Evolutionary conservation across 2,113 vertebrate species (phyloP).

Genomic region (Oreochromis niloticus): DNA sequence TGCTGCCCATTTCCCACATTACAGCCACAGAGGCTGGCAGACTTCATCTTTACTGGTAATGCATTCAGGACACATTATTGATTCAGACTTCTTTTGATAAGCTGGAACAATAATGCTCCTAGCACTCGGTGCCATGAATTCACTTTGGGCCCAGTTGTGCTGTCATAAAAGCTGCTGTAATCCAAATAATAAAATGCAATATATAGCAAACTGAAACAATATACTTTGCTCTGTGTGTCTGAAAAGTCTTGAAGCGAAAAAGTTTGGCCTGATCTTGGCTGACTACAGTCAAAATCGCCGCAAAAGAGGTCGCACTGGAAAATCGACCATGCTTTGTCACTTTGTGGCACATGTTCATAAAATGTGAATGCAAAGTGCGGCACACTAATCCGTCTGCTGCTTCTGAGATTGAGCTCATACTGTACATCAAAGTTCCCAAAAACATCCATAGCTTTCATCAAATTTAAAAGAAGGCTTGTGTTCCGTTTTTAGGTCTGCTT

Average conservation of each 20-base stretch:
- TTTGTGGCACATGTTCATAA: conserved; percentile 5
- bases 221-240: not conserved
- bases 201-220: not conserved
- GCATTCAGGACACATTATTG: conserved; percentile 15
- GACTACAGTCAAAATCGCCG: not conserved
- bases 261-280: not conserved
- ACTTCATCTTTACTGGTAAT: not conserved
- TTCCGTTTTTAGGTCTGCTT: conserved; percentile 38
- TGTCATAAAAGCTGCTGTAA: not conserved
- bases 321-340: not conserved
- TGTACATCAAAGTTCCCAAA: conserved; percentile 33
- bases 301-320: not conserved
- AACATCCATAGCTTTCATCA: conserved; percentile 52
- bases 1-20: conserved; percentile 30
- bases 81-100: conserved; percentile 19
- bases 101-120: not conserved
- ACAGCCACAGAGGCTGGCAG: not conserved
- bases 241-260: not conserved
- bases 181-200: not conserved
- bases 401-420: conserved; percentile 18
- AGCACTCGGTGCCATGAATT: not conserved
- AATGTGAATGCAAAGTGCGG: conserved; percentile 6
- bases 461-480: conserved; percentile 46
- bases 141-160: not conserved
- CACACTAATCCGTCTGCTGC: not conserved